These are phyloP conservation scores for Microvelia longipes DNA, from an alignment of 1,140 invertebrate genomes.

Conservation along the genomic window DNA sequence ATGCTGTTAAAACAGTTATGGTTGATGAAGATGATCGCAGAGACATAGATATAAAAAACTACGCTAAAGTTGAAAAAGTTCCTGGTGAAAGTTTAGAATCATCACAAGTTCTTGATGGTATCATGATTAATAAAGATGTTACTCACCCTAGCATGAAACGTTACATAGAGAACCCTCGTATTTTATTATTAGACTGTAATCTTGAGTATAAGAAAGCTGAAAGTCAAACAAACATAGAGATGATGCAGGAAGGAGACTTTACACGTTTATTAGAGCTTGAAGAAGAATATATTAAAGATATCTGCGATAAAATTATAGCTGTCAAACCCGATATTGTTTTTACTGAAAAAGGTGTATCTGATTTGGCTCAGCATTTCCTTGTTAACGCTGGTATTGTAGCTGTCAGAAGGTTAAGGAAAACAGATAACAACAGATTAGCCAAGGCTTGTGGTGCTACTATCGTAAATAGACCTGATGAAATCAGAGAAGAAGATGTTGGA, in stretches of 20 bases:
- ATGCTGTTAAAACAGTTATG: conserved; percentile 83
- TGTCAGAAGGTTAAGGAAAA: conserved; percentile 80
- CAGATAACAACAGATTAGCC: conserved; percentile 92
- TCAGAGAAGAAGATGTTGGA: conserved; percentile 91
- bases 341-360: conserved; percentile 96
- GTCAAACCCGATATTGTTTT: conserved; percentile 93
- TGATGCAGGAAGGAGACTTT: conserved; percentile 89
- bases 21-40: conserved; percentile 75
- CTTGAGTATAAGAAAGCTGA: conserved; percentile 99
- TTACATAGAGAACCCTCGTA: conserved; percentile 88
- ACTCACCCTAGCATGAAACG: conserved; percentile 94
- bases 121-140: conserved; percentile 99
- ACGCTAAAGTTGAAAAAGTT: conserved; percentile 95
- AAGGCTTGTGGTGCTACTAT: conserved; percentile 93
- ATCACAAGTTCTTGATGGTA: conserved; percentile 80
- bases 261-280: conserved; percentile 82
- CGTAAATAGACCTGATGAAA: conserved; percentile 89
- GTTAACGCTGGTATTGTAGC: conserved; percentile 86
- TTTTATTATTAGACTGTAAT: conserved; percentile 86
- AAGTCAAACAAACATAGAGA: conserved; percentile 95
- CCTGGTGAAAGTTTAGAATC: conserved; percentile 93
- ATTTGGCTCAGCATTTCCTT: conserved; percentile 75
- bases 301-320: conserved; percentile 86
- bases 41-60: conserved; percentile 97
- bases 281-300: conserved; percentile 83